Evolutionary conservation across 2,888 invertebrate species (phyloP), one percentile per base, ranked within the genome.

Genomic region (Pristionchus entomophagus): DNA sequence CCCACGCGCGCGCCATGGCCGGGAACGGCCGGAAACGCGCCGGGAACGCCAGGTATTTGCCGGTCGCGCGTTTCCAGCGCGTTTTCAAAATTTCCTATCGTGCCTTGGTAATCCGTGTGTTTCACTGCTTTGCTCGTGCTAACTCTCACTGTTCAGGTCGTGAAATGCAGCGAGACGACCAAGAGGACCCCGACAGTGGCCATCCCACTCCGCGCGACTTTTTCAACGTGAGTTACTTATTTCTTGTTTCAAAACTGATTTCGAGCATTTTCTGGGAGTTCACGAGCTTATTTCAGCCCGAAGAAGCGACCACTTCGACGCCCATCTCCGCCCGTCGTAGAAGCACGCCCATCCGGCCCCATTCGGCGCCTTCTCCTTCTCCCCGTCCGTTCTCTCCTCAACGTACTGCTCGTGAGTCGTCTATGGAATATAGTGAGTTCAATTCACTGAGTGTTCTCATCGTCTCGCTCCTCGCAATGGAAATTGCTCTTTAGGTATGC

Each of bases 141-240:
- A 10, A 10, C 45, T 45, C 45, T 12, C n/a, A 26, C 22, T 59
- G 59, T 59, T 59, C 19, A 8, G 5, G n/a, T 59, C n/a, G 12
- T 41, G 38, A n/a, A 49, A 51, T 51, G 78, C 29, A 78, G 0
- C 4, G 22, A 6, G 32, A 81, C 45, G 81, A 45, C 3, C 2
- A 29, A 22, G 53, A 38, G 5, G 53, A 53, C 29, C 53, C 81
- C 0, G 81, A 81, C 38, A 81, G 81, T 81, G 81, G 81, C 2
- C 81, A 81, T 56, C 81, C 81, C 17, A 81, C 81, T 35, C 81
- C 81, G 4, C 32, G 56, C 4, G 56, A 80, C 53, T 19, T 56
- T 32, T 78, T 78, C 29, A 29, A 51, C 51, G 49, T 78, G 14
- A 51, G 78, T 51, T n/a, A n/a, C n/a, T 14, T 65, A 35, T 32